Conservation (phyloP, 2,888 invertebrate genomes). For the Caprella mutica region DNA sequence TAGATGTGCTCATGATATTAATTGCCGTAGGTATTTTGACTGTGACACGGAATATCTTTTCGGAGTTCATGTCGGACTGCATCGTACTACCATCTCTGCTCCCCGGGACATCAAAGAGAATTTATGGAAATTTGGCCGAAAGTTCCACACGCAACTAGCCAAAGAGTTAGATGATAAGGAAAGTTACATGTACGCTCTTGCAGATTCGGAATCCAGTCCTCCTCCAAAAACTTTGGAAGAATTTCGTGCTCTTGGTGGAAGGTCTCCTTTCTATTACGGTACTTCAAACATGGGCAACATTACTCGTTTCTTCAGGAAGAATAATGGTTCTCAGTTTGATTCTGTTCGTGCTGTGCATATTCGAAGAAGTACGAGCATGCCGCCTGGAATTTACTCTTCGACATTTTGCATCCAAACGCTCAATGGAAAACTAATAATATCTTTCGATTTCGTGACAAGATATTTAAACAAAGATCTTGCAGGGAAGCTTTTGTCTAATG, state of each 20-base stretch:
- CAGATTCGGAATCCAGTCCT: not conserved
- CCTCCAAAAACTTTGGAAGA: not conserved
- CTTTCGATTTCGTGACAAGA: conserved; percentile 1
- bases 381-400: not conserved
- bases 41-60: not conserved
- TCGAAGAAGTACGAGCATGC: conserved; percentile 1
- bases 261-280: not conserved
- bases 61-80: conserved; percentile 10
- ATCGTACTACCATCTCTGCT: not conserved
- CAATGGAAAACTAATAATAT: not conserved
- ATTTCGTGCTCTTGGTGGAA: not conserved
- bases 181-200: not conserved
- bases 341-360: not conserved
- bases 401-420: conserved; percentile 2
- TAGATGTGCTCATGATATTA: conserved; percentile 21
- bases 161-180: not conserved
- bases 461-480: not conserved
- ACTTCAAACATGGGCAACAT: conserved; percentile 14
- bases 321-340: not conserved
- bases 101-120: not conserved
- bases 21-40: conserved; percentile 20
- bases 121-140: conserved; percentile 19
- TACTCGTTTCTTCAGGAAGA: not conserved
- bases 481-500: too few species aligned
- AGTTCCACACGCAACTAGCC: not conserved